Percentiles rank a stretch among this genome's conserved stretches.
phyloP scores from a whole-genome alignment of 2,888 invertebrate species.

The Hydrotaea diabolus region DNA sequence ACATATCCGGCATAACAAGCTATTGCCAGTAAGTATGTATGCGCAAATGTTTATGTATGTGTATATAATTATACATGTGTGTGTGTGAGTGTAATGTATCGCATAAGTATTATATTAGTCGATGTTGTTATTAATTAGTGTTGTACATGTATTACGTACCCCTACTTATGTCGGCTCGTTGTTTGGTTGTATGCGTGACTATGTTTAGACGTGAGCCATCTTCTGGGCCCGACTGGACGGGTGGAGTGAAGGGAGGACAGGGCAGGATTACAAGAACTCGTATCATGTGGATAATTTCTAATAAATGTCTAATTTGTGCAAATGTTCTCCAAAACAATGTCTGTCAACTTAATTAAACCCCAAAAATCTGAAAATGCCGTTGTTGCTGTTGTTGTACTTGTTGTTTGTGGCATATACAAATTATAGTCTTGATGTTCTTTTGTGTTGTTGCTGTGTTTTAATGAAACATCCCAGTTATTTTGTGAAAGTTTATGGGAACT shows the following conservation, averaged over 20 bases:
- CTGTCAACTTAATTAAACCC: conserved; percentile 1
- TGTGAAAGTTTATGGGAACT: not conserved
- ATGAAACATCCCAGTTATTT: not conserved
- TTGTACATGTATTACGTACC: not conserved
- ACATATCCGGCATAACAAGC: too few relatives aligned
- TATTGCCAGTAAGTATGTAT: too few relatives aligned
- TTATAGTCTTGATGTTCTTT: not conserved
- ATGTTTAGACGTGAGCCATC: too few relatives aligned
- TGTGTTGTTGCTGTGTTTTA: not conserved
- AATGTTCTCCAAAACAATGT: not conserved
- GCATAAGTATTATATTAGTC: conserved; percentile 24
- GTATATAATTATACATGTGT: not conserved
- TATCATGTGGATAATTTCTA: conserved; percentile 9
- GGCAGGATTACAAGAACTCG: not conserved
- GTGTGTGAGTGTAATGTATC: not conserved
- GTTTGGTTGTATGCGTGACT: too few relatives aligned
- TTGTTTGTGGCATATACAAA: not conserved
- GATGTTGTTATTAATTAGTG: conserved; percentile 29
- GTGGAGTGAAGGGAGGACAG: not conserved
- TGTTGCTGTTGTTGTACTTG: not conserved
- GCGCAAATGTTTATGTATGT: not conserved
- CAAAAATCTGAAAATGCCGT: not conserved
- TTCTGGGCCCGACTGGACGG: too few relatives aligned
- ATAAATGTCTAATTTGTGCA: conserved; percentile 12
- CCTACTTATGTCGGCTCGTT: not conserved